Evolutionary conservation across 2,113 vertebrate genomes (phyloP), one percentile per base, ranked within the genome.

Genomic region (Entomyzon cyanotis): DNA sequence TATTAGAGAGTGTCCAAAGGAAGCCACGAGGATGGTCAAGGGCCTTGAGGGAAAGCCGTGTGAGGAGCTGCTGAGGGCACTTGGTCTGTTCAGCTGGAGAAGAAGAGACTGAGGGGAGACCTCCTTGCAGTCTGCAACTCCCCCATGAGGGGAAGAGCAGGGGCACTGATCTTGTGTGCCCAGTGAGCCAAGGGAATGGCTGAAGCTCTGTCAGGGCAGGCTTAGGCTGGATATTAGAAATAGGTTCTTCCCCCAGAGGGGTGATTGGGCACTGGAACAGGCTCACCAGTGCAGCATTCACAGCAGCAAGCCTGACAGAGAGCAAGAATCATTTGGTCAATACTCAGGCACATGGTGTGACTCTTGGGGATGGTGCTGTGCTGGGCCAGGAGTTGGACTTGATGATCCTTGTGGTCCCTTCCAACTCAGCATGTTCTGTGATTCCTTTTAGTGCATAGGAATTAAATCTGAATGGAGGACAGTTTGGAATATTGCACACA

Each of bases 291-390:
- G 70, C 50, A 47, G n/a, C 12, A 30, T 19, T 3, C 5, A 11
- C 70, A 75, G n/a, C 50, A n/a, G 30, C 42, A 31, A 47, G 50
- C 5, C 50, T 67, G 60, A 1, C 50, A 65, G 35, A 58, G 83
- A 4, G 35, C 62, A 5, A 3, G 83, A 2, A 58, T 31, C 1
- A 0, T 50, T 35, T 42, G 52, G 52, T 0, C 62, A 47, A 3
- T 5, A 0, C 41, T 35, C 3, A 0, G 71, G 35, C 12, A 24
- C 42, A 5, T 1, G 31, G 35, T 42, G 62, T 42, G 62, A 42
- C 35, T 49, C 42, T 11, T 20, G 14, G 42, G 60, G 35, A 41
- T 58, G 70, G 12, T 21, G 20, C 62, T 50, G 52, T 17, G 71
- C 71, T 21, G 37, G 37, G 44, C 25, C 83, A 42, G 9, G 2